Conservation (phyloP, 2,113 vertebrate genomes). For the Aptenodytes patagonicus region DNA sequence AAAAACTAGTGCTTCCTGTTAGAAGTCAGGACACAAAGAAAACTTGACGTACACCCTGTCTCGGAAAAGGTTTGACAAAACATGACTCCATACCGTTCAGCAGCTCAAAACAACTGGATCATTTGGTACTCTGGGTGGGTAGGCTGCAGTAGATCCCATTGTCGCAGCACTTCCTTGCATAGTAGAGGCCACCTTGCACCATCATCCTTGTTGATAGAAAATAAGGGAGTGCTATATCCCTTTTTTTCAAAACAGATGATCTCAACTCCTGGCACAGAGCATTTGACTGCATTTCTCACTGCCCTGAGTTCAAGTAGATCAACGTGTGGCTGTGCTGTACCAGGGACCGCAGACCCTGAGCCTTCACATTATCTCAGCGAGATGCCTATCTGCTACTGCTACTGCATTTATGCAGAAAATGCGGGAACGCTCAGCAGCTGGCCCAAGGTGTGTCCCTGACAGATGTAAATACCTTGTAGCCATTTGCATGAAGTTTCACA, state of each 20-base stretch:
- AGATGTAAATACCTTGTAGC: neutral
- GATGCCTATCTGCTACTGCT: neutral
- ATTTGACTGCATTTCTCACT: neutral
- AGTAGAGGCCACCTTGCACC: neutral
- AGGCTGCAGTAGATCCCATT: neutral
- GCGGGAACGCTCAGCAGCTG: neutral
- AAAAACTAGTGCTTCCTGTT: neutral
- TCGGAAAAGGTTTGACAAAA: neutral
- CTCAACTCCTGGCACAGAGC: neutral
- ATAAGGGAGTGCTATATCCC: neutral
- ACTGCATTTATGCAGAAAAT: neutral
- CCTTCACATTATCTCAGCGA: neutral
- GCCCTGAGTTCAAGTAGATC: neutral
- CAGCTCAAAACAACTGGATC: neutral
- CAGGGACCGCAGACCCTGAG: neutral
- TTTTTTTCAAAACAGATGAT: neutral
- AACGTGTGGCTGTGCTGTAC: neutral
- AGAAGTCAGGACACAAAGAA: neutral
- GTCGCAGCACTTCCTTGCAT: neutral
- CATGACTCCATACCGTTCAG: neutral
- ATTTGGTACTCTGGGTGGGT: neutral
- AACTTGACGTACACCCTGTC: neutral
- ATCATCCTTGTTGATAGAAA: neutral
- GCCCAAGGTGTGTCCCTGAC: neutral
- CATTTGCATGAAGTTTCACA: neutral